Percentiles rank a stretch among this genome's conserved stretches.
Conservation (phyloP, 2,888 invertebrate genomes). For the Lasioglossum vierecki region DNA sequence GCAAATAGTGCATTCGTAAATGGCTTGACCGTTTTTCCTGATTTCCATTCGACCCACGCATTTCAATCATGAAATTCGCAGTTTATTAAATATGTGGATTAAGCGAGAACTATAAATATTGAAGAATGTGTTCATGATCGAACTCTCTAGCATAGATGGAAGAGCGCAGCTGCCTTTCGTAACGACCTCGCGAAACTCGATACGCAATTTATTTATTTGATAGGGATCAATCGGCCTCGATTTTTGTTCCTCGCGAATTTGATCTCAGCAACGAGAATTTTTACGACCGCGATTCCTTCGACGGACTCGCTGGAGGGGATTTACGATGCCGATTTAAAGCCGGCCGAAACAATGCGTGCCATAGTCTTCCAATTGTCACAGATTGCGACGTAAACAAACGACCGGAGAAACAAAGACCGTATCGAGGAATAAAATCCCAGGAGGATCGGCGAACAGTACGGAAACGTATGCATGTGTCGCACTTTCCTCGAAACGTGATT, state of each 20-base stretch:
- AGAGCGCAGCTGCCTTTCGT: neutral
- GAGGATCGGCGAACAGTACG: neutral
- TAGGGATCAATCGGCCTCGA: neutral
- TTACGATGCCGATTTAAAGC: conserved; percentile 44
- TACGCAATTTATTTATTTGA: neutral
- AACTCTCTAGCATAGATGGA: neutral
- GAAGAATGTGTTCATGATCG: neutral
- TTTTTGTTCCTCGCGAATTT: neutral
- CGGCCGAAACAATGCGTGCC: conserved; percentile 11
- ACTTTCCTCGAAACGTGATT: neutral
- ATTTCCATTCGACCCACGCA: too few relatives aligned
- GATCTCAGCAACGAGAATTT: conserved; percentile 15
- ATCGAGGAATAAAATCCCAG: neutral
- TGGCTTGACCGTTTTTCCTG: too few relatives aligned
- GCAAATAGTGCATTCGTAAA: too few relatives aligned
- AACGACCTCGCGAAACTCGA: neutral
- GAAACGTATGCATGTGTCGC: neutral
- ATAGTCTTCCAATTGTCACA: neutral
- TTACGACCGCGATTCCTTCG: conserved; percentile 22
- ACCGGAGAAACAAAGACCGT: neutral
- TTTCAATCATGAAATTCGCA: too few relatives aligned
- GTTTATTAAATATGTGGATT: too few relatives aligned
- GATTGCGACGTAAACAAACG: neutral
- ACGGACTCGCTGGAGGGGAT: conserved; percentile 21
- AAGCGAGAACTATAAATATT: neutral